phyloP scores from a whole-genome alignment of 2,113 vertebrate genomes.

The Phalacrocorax brasilianus region DNA sequence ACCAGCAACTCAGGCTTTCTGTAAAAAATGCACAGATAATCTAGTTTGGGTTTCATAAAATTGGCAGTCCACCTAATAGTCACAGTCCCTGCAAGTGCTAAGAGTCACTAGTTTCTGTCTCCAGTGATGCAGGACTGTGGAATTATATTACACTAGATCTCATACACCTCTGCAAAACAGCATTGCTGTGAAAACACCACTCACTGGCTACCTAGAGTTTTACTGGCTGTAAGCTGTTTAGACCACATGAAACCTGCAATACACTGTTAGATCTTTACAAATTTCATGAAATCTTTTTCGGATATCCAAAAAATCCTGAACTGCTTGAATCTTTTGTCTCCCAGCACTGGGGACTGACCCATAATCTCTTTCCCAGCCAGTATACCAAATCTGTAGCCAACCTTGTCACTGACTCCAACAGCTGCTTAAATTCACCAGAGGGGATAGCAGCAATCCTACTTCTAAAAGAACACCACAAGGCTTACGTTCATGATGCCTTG shows the following conservation, averaged over 20 bases:
- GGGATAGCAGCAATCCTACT: constrained; percentile 87
- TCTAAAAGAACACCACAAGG: constrained; percentile 91
- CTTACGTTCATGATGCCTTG: constrained; percentile 88
- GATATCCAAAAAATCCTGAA: constrained; percentile 88
- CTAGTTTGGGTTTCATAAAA: neutral
- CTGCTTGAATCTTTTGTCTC: constrained; percentile 87
- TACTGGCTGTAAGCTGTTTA: constrained; percentile 80
- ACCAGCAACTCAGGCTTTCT: neutral
- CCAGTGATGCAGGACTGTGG: neutral
- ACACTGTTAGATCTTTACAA: constrained; percentile 86
- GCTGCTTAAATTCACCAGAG: constrained; percentile 89
- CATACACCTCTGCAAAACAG: constrained; percentile 22
- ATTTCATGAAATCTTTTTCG: constrained; percentile 91
- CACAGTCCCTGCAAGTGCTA: neutral
- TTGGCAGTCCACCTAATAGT: neutral
- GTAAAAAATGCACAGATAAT: neutral
- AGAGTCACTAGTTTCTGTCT: neutral
- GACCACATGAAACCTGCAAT: constrained; percentile 77
- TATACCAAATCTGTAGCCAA: constrained; percentile 87
- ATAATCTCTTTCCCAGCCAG: constrained; percentile 97
- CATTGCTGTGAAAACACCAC: constrained; percentile 67
- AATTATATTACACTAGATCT: constrained; percentile 30
- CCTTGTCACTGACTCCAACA: constrained; percentile 89
- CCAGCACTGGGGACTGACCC: constrained; percentile 82
- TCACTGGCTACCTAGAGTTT: constrained; percentile 69